Evolutionary conservation across 2,888 invertebrate species (phyloP).

Genomic region (Minunthozetes semirufus): DNA sequence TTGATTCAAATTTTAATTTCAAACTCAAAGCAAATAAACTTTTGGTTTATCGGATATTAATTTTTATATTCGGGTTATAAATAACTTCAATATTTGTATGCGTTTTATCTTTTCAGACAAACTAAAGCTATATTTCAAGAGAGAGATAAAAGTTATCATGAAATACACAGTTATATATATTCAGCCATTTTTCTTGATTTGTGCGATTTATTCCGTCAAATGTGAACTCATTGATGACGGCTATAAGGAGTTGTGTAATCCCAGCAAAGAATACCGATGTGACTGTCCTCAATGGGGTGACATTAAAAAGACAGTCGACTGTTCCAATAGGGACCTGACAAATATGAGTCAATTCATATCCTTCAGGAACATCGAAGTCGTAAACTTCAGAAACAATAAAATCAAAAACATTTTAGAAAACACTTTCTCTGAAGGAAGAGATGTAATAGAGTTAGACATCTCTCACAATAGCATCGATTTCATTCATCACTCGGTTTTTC

Average conservation of each 20-base stretch:
- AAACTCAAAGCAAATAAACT: too few species aligned
- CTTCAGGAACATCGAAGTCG: not conserved
- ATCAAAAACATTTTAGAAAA: conserved; percentile 14
- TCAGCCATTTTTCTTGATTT: conserved; percentile 29
- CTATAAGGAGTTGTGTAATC: not conserved
- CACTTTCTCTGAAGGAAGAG: conserved; percentile 25
- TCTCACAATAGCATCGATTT: conserved; percentile 66
- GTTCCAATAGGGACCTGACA: conserved; percentile 14
- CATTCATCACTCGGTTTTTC: conserved; percentile 76
- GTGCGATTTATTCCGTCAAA: not conserved
- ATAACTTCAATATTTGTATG: not conserved
- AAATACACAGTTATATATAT: not conserved
- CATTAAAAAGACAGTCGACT: not conserved
- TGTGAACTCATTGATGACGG: conserved; percentile 13
- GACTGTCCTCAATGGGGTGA: not conserved
- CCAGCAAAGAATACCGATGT: not conserved
- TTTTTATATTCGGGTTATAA: not conserved
- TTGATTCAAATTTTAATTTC: too few species aligned
- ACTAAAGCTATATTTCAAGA: not conserved
- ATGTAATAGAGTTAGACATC: conserved; percentile 18
- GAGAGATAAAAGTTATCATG: conserved; percentile 30
- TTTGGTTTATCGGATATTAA: too few species aligned
- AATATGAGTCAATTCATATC: conserved; percentile 21
- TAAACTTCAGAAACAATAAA: conserved; percentile 26
- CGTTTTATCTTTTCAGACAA: conserved; percentile 8